These are phyloP conservation scores for Mylabris sibirica DNA, from an alignment of 2,888 invertebrate species.

Conservation along the genomic window DNA sequence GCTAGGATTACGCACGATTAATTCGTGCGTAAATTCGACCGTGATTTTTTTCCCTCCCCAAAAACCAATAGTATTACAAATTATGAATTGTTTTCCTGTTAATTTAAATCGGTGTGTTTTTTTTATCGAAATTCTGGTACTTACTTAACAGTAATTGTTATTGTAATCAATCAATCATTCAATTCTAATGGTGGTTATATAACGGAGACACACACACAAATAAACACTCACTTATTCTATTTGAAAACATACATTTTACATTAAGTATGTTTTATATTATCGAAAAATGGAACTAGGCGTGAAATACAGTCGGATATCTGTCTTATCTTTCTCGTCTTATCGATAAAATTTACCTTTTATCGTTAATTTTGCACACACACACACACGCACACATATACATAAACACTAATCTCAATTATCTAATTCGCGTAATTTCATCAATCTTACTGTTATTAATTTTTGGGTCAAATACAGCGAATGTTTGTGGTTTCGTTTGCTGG, in stretches of 20 bases:
- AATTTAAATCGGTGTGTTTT: background rate
- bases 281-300: background rate
- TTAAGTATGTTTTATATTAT: no score
- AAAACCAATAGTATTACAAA: background rate
- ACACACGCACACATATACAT: no score
- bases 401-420: background rate
- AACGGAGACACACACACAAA: no score
- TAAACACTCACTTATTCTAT: background rate
- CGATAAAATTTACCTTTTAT: slow-evolving; percentile 2
- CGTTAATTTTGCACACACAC: background rate
- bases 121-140: no score
- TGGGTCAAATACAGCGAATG: no score
- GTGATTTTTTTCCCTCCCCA: background rate
- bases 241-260: background rate
- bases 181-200: no score
- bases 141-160: no score
- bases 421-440: background rate
- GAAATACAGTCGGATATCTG: background rate
- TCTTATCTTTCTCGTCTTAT: background rate
- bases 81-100: background rate
- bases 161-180: no score
- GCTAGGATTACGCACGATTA: background rate
- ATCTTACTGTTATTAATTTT: no score
- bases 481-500: no score
- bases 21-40: background rate